Evolutionary conservation across 2,888 invertebrate species (phyloP), one percentile per base, ranked within the genome.

Genomic region (Stenotaenia linearis): DNA sequence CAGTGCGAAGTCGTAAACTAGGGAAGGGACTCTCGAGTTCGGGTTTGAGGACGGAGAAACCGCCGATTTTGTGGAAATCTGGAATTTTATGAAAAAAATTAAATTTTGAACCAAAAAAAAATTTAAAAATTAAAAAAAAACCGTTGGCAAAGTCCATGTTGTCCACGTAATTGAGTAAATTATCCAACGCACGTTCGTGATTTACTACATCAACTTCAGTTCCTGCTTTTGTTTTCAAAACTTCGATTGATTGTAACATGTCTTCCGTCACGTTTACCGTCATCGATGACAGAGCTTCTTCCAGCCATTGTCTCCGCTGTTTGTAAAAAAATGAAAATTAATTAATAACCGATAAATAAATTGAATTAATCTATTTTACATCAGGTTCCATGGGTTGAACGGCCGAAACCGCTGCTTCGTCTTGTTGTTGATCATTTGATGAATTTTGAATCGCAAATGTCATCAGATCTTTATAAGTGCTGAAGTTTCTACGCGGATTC

Each of bases 1-100:
- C 91, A 1, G 92, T 90, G 50, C 88, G 86, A 80, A 90, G 88
- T 40, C 92, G 88, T 0, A 96, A 87, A 21, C 89, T 88, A 0
- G 88, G 85, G 82, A 92, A 90, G 5, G 88, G 86, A 30, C 91
- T 90, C 81, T 90, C 88, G 32, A 93, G 87, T 84, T 93, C 91
- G 0, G 90, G 87, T 0, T 90, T 88, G 80, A 96, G 89, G n/a
- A 93, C 88, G 0, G 89, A 87, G 82, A 93, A 93, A 0, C 95
- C 96, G 5, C 93, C 94, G 84, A 95, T 89, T 87, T 94, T 95
- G 84, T 91, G 91, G 85, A 95, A 95, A 88, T 94, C 93, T 92
- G 87, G n/a, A n/a, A n/a, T n/a, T n/a, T n/a, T n/a, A n/a, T n/a
- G n/a, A n/a, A n/a, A n/a, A n/a, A n/a, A n/a, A n/a, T n/a, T n/a